Evolutionary conservation across 1,140 invertebrate genomes (phyloP).

Genomic region (Catajapyx aquilonaris): DNA sequence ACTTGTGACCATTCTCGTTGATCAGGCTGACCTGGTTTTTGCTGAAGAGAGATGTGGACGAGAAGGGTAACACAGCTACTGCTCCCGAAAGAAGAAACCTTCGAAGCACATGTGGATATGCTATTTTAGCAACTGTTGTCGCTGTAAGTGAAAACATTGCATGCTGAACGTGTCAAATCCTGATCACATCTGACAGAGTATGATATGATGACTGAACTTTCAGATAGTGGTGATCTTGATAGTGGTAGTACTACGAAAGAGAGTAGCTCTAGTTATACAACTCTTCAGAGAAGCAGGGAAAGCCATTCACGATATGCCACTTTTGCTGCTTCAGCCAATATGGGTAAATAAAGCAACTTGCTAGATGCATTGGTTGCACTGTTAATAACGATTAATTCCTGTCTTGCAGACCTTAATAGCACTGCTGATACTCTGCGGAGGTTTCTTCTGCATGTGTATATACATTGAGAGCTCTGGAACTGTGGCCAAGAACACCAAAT

Average conservation of each 20-base stretch:
- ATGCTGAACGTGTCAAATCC: too few relatives aligned
- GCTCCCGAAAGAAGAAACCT: too few relatives aligned
- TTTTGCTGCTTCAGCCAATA: constrained; percentile 50
- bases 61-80: too few relatives aligned
- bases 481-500: constrained; percentile 21
- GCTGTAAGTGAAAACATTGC: too few relatives aligned
- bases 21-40: constrained; percentile 21
- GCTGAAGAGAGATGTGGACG: constrained; percentile 17
- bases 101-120: too few relatives aligned
- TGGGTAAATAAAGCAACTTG: constrained; percentile 27
- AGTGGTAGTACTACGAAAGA: constrained; percentile 45
- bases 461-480: constrained; percentile 40
- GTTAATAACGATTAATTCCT: constrained; percentile 3
- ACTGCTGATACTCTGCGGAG: constrained; percentile 26
- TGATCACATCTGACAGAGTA: too few relatives aligned
- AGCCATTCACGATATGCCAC: constrained; percentile 43
- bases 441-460: constrained; percentile 35
- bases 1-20: too few relatives aligned
- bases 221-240: constrained; percentile 39
- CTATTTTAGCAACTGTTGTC: too few relatives aligned
- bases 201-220: constrained; percentile 4
- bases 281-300: constrained; percentile 56
- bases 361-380: constrained; percentile 1
- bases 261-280: constrained; percentile 41
- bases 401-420: constrained; percentile 38